Evolutionary conservation across 1,140 invertebrate species (phyloP), one percentile per base, ranked within the genome.

Genomic region (Elysia chlorotica): DNA sequence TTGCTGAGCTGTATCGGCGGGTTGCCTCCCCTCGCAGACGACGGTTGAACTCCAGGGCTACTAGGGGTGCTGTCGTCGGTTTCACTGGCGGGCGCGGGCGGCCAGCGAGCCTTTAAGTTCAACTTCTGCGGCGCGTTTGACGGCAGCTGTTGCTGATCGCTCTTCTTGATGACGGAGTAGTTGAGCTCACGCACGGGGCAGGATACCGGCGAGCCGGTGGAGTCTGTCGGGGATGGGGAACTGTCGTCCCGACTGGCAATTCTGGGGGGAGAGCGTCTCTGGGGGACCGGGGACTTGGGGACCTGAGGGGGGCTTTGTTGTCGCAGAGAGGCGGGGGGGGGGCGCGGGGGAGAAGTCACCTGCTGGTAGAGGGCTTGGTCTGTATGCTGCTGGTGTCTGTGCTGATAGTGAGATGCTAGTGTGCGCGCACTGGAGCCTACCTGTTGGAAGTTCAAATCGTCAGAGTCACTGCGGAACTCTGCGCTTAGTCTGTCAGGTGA

Each of bases 401-500:
- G n/a, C n/a, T n/a, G n/a, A n/a, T n/a, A n/a, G 25, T 59, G 67
- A 1, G 53, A n/a, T 38, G 53, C 53, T 28, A 69, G 67, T 14
- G 53, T 59, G 30, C 38, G 33, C 2, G 67, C 67, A 25, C 67
- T 69, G n/a, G 67, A 69, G 25, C 67, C 67, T 23, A 69, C 41
- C 35, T 69, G 67, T 53, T 69, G 67, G 30, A 69, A 69, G 3
- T 17, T 36, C 23, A n/a, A 35, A 35, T 69, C 67, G 25, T 59
- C 54, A 5, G 21, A 10, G 35, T 69, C 67, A 6, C 10, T 10
- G 61, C 25, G 54, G 41, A 31, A 67, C 28, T 67, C 65, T 3
- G 65, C 65, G 25, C 65, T 67, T n/a, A 54, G 48, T 30, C 65
- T 38, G 28, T 67, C 65, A 54, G 65, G 65, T 48, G 65, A 67